Base-by-base conservation (phyloP, 2,888 invertebrate species). In the Drosophila atripex region DNA sequence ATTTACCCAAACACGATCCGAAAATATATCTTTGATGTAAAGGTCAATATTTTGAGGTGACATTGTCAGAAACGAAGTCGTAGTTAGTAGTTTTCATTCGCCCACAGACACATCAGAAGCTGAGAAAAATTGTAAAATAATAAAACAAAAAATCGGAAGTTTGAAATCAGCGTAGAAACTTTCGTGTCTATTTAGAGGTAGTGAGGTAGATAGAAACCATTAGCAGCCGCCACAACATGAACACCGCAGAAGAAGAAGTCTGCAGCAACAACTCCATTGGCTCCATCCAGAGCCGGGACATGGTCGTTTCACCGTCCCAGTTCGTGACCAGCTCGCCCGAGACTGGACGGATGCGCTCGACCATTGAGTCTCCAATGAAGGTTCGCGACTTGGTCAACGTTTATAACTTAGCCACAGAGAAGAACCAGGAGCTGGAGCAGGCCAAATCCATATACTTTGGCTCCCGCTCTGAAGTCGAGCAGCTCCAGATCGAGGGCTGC, bases 361-460 rank as follows among this genome's bases (percentile, higher is more conserved):
- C 46, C 38, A 47, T 53, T 16, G 79, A 76, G 53, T 64, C 78
- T 3, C 78, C 78, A 0, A 72, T 89, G 8, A 77, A 80, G 45
- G 90, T 90, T 12, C 88, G 90, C 4, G 90, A 91, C 49, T 90
- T 91, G 91, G 83, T 90, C 9, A 86, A 86, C 23, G 75, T 83
- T 2, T 90, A 90, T 43, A 88, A 90, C 41, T 83, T 79, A 39
- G 90, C 87, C 4, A 73, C 83, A 2, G 76, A 78, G 23, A 77
- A 77, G 71, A 83, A 86, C 49, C 82, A 88, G 35, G 80, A 86
- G 11, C 58, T 90, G 59, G 64, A 80, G 1, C 72, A 80, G 0
- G 77, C 87, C 28, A 89, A 87, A 46, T 83, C 90, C 1, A 61
- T 88, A 0, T 89, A 86, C 45, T 86, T 78, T 38, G 87, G 85